Percentiles rank a stretch among this genome's conserved stretches.
Evolutionary conservation across 2,888 invertebrate genomes (phyloP).

Genomic region (Drosophila merina): DNA sequence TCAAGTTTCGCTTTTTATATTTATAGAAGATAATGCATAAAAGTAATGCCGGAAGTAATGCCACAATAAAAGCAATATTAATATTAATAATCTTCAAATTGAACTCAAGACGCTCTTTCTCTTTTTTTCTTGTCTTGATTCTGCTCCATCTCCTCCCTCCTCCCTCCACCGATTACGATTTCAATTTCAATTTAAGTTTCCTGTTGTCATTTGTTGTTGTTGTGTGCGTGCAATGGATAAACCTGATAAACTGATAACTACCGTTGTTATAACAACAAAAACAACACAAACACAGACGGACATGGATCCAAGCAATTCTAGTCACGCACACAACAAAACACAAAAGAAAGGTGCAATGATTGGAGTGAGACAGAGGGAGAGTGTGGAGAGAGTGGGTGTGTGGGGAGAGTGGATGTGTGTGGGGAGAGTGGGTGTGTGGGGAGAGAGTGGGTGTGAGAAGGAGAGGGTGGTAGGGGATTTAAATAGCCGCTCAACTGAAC

Average conservation of each 20-base stretch:
- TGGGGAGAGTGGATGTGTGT: too few relatives aligned
- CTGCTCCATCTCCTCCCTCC: slow-evolving; percentile 7
- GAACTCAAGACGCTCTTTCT: slow-evolving; percentile 21
- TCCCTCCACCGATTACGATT: neutral
- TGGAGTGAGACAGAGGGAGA: neutral
- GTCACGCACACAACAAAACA: slow-evolving; percentile 63
- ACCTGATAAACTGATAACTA: slow-evolving; percentile 63
- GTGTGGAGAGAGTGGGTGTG: neutral
- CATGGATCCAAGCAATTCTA: slow-evolving; percentile 54
- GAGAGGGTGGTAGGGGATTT: slow-evolving; percentile 24
- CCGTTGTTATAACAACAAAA: slow-evolving; percentile 73
- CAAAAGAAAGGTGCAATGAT: slow-evolving; percentile 11
- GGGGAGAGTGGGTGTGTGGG: neutral
- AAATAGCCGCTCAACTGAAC: slow-evolving; percentile 37
- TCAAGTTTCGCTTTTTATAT: too few relatives aligned
- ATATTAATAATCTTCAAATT: slow-evolving; percentile 19
- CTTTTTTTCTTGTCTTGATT: slow-evolving; percentile 13
- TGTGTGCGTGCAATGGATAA: slow-evolving; percentile 36
- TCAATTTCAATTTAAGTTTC: slow-evolving; percentile 64
- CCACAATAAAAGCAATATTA: slow-evolving; percentile 1
- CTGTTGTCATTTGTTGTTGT: slow-evolving; percentile 52
- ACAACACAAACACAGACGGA: slow-evolving; percentile 30
- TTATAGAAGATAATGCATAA: too few relatives aligned
- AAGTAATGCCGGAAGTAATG: neutral
- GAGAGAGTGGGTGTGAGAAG: neutral